Evolutionary conservation across 2,113 vertebrate species (phyloP).

Genomic region (Eulacestoma nigropectus): DNA sequence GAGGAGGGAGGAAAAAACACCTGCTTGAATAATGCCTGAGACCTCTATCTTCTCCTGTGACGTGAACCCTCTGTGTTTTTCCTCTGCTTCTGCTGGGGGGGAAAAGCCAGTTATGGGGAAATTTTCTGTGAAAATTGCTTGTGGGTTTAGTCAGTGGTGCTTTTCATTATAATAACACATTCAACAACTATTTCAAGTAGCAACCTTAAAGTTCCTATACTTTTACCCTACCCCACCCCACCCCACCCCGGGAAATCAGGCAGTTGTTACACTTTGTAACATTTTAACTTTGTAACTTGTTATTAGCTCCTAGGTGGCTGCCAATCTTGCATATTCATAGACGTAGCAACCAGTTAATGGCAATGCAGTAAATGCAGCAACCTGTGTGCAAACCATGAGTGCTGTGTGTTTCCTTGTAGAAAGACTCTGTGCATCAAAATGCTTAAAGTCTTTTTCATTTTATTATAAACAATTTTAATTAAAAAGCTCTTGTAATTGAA

Average conservation of each 20-base stretch:
- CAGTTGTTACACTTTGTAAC: not conserved
- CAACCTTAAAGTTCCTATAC: not conserved
- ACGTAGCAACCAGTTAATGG: not conserved
- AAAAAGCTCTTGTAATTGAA: not conserved
- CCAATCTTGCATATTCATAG: not conserved
- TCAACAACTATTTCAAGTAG: not conserved
- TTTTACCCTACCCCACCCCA: not conserved
- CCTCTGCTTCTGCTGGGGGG: not conserved
- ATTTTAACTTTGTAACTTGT: not conserved
- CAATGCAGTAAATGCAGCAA: not conserved
- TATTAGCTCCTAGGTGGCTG: not conserved
- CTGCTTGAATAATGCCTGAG: not conserved
- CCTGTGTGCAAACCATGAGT: not conserved
- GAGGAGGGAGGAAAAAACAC: not conserved
- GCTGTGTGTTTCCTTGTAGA: not conserved
- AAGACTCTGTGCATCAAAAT: not conserved
- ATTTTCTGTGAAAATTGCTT: not conserved
- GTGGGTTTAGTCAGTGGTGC: not conserved
- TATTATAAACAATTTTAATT: not conserved
- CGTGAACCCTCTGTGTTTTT: not conserved
- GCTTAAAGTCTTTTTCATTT: not conserved
- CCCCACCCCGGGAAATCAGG: not conserved
- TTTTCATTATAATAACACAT: not conserved
- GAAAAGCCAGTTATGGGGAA: not conserved
- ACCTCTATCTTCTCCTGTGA: not conserved